Evolutionary conservation across 2,888 invertebrate genomes (phyloP), one percentile per base, ranked within the genome.

Genomic region (Seira sanloemensis): DNA sequence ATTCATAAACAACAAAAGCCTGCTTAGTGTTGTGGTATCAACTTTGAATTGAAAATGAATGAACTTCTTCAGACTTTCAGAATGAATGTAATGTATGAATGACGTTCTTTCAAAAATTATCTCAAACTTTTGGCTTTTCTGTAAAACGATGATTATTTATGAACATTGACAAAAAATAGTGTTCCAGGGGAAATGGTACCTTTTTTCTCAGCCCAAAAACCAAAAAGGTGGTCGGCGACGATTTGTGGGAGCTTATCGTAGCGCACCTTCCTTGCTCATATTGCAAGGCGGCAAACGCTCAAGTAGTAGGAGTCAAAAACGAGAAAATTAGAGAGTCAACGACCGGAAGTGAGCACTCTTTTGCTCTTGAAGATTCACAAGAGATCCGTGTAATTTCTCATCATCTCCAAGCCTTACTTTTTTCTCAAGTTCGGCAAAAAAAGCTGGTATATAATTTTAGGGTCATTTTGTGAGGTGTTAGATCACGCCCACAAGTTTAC

Each of bases 381-480:
- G 68, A 82, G 85, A 87, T 85, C 82, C 76, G 76, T 86, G 78
- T 87, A 88, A 88, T 88, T 88, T 88, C 74, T 73, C 72, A 58
- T 72, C 74, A 77, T 73, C 67, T 72, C 73, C 25, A 76, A 37
- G 71, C 68, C 50, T 66, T 27, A 75, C 71, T 74, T 78, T 25
- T 71, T 66, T 73, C 66, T 69, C 62, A 66, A 76, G 72, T 76
- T 79, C 79, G 85, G 76, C 79, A 75, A 82, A 83, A 72, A 26
- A 50, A 68, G 83, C 77, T 79, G 77, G 77, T 73, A 84, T 37
- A 84, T 89, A 87, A 89, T 89, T 85, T 88, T 78, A 78, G 86
- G 87, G 86, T 88, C 88, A 88, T 88, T 89, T 88, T 75, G 69
- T 82, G 80, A 89, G 89, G 89, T 89, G 89, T 89, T 80, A 89